These are phyloP conservation scores for Galerucella calmariensis DNA, from an alignment of 2,888 invertebrate species.

Conservation along the genomic window DNA sequence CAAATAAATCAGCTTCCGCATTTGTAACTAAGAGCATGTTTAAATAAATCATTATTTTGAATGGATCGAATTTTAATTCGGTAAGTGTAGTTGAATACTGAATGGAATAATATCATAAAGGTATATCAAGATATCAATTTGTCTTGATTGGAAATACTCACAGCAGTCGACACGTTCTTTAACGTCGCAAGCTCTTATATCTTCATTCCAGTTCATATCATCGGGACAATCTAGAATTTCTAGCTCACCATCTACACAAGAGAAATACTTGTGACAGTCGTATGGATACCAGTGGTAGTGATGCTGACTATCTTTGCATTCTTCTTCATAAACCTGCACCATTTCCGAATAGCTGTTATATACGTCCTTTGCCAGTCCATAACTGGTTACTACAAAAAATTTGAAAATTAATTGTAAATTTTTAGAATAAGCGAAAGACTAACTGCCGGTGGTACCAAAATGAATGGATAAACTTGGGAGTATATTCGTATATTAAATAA, in stretches of 20 bases:
- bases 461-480: too few relatives aligned
- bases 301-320: constrained; percentile 9
- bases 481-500: too few relatives aligned
- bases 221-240: not conserved
- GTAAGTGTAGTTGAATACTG: too few relatives aligned
- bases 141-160: constrained; percentile 10
- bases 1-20: too few relatives aligned
- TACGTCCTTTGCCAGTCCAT: not conserved
- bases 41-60: too few relatives aligned
- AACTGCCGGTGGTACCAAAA: too few relatives aligned
- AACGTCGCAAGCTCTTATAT: constrained; percentile 6
- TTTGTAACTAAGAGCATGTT: too few relatives aligned
- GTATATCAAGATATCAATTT: too few relatives aligned
- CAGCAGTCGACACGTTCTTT: constrained; percentile 10
- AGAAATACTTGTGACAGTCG: constrained; percentile 21
- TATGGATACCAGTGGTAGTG: constrained; percentile 12
- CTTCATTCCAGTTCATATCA: constrained; percentile 17
- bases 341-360: not conserved
- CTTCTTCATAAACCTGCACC: not conserved
- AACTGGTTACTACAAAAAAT: not conserved
- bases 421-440: not conserved
- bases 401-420: not conserved
- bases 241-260: constrained; percentile 3
- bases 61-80: too few relatives aligned
- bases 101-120: too few relatives aligned